Conservation (phyloP, 2,797 vertebrate species). For the Brachymystax lenok region DNA sequence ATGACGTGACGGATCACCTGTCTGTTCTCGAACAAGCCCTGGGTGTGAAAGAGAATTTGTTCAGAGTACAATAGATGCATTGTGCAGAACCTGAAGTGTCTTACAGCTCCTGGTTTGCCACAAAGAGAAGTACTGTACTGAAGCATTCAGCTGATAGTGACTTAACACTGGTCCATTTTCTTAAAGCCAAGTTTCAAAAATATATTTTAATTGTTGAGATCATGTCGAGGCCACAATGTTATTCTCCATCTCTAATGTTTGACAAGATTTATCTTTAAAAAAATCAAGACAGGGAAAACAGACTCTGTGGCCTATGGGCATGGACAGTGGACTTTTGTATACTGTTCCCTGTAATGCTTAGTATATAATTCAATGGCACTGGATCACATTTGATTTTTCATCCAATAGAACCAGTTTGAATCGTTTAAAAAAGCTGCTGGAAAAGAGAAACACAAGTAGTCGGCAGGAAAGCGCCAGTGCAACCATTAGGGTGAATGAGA, state of each 20-base stretch:
- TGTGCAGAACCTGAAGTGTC: constrained; percentile 18
- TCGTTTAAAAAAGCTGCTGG: not conserved
- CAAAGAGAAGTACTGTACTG: constrained; percentile 8
- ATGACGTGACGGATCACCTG: constrained; percentile 58
- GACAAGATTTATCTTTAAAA: no score
- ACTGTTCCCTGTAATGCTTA: no score
- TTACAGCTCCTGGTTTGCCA: constrained; percentile 1
- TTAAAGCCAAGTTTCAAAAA: no score
- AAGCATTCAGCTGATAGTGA: not conserved
- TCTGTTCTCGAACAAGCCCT: constrained; percentile 17
- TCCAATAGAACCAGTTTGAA: not conserved
- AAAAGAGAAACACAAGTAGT: constrained; percentile 8
- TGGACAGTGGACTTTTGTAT: no score
- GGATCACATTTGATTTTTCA: not conserved
- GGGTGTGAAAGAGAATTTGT: not conserved
- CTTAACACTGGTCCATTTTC: no score
- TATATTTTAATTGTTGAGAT: no score
- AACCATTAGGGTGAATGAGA: constrained; percentile 14
- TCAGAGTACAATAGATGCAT: constrained; percentile 6
- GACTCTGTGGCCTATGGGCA: no score
- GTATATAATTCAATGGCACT: not conserved
- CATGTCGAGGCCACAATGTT: no score
- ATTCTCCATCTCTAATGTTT: no score
- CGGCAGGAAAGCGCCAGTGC: constrained; percentile 11
- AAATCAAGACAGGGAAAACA: no score